Evolutionary conservation across 2,888 invertebrate genomes (phyloP), one percentile per base, ranked within the genome.

Genomic region (Conops quadrifasciatus): DNA sequence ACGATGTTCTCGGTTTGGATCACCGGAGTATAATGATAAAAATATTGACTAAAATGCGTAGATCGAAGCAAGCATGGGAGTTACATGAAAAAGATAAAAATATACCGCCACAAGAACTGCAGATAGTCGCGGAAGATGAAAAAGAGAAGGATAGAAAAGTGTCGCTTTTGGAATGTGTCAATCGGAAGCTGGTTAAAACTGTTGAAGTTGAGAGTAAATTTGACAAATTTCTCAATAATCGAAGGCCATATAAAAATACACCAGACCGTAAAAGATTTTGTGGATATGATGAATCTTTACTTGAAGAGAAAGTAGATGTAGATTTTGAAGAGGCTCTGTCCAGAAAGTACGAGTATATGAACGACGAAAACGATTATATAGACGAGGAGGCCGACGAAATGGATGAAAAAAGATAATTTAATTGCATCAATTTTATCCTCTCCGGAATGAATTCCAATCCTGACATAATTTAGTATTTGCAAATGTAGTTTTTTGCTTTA

Each of bases 1-100:
- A 93, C 75, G 90, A 90, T 83, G 89, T 93, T 4, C 88, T 91
- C 51, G 92, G 92, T 0, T 84, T 94, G 62, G 89, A 94, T 82
- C 92, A 92, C 78, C 84, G 86, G 0, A 86, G 85, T 70, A 91
- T 94, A 58, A 89, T 93, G 89, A 87, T 85, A 51, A 86, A 88
- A 66, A 86, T 90, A 1, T 70, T 87, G 13, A 86, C 85, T 0
- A 88, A 88, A 28, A 86, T 89, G 79, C 88, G 88, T 67, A 89
- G 87, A 77, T 88, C 87, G 0, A 87, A 85, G 71, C 87, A 88
- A 2, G 89, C 90, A 0, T 90, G 90, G 90, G 78, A 81, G 2
- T 72, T 73, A 21, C 81, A 83, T 71, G 73, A 80, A 43, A 73
- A 76, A 49, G 49, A 24, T 16, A 11, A 16, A 58, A 49, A 53